These are phyloP conservation scores for Calliphora vomitoria DNA, from an alignment of 2,888 invertebrate species.

Conservation along the genomic window DNA sequence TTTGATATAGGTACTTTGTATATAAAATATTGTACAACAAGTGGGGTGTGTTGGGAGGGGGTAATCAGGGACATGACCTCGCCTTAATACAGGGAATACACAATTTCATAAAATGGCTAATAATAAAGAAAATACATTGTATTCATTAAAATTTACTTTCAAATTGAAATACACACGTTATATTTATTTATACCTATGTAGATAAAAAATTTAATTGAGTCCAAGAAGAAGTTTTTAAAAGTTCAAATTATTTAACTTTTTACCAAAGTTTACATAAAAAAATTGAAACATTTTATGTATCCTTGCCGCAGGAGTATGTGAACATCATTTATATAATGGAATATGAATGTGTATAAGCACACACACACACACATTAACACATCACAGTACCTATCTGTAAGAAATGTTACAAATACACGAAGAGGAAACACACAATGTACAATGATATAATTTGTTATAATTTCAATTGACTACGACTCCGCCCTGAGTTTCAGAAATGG, in stretches of 20 bases:
- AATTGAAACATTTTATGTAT: conserved; percentile 60
- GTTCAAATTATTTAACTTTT: no score
- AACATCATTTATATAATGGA: neutral
- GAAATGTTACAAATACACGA: conserved; percentile 62
- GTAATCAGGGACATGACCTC: conserved; percentile 36
- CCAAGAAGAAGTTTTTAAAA: no score
- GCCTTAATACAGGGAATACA: conserved; percentile 11
- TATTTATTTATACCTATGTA: no score
- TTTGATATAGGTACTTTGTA: conserved; percentile 59
- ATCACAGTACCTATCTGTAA: conserved; percentile 38
- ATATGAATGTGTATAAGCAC: neutral
- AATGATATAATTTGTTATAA: conserved; percentile 54
- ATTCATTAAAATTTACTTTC: neutral
- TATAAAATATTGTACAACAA: conserved; percentile 17
- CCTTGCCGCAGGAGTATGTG: conserved; percentile 34
- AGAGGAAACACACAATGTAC: conserved; percentile 23
- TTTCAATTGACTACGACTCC: conserved; percentile 45
- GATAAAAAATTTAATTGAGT: no score
- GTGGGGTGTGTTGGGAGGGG: neutral
- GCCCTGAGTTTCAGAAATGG: conserved; percentile 34
- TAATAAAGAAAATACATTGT: no score
- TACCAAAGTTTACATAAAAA: neutral
- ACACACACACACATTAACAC: neutral
- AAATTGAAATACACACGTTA: no score
- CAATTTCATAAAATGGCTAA: conserved; percentile 3